These are phyloP conservation scores for Mythimna albipuncta DNA, from an alignment of 2,888 invertebrate species.

Conservation along the genomic window DNA sequence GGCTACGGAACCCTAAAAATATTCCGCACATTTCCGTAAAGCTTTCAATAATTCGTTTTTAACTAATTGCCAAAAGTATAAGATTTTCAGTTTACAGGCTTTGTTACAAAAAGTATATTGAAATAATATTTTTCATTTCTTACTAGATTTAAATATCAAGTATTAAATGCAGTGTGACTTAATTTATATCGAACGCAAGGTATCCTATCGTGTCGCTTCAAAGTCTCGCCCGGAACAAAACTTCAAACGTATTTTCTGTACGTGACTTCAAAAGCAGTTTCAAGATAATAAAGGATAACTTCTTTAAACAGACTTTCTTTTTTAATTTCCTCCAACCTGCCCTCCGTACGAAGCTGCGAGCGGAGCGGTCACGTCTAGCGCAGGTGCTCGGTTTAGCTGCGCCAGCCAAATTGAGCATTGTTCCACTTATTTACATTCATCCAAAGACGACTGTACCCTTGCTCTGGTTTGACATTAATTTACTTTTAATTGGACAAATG, in stretches of 20 bases:
- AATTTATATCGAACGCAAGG: background rate
- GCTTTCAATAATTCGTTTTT: no score
- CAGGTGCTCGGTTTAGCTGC: conserved; percentile 76
- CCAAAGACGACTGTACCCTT: conserved; percentile 57
- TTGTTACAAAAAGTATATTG: no score
- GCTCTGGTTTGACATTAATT: conserved; percentile 50
- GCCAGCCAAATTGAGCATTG: conserved; percentile 75
- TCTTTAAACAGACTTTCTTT: conserved; percentile 68
- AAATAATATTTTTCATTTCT: background rate
- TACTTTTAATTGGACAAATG: conserved; percentile 33
- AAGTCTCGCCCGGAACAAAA: conserved; percentile 12
- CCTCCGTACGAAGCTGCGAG: conserved; percentile 60
- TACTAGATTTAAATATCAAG: background rate
- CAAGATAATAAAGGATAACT: conserved; percentile 69
- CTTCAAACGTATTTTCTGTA: conserved; percentile 63
- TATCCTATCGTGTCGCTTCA: background rate
- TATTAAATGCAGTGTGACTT: background rate
- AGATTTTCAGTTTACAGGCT: no score
- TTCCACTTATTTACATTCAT: conserved; percentile 69
- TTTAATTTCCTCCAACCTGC: conserved; percentile 72
- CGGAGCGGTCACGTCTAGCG: conserved; percentile 74
- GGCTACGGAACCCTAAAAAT: no score
- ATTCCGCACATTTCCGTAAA: no score
- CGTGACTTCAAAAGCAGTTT: conserved; percentile 68
- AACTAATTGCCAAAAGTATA: no score